Base-by-base conservation (phyloP, 2,797 vertebrate genomes). In the Lateolabrax maculatus region DNA sequence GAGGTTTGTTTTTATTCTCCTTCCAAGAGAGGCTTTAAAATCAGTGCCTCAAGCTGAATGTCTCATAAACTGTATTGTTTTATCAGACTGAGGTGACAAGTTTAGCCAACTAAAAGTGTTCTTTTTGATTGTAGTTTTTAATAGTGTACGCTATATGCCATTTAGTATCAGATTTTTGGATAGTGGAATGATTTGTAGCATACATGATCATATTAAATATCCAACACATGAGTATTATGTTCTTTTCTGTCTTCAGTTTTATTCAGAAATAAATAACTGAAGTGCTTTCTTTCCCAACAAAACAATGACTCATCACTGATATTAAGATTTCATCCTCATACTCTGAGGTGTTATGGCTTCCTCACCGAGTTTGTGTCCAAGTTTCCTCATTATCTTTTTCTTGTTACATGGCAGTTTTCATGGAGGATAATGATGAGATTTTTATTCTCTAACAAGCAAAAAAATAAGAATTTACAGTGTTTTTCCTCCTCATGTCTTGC, bases 1-100 rank as follows among this genome's bases (percentile, higher is more conserved):
- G 43, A 58, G 51, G 49, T 84, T 87, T 81, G 46, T 36, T 89
- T 91, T 77, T 81, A 68, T 87, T 87, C 85, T 78, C 67, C 74
- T 74, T 90, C 80, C 67, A 85, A 81, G 39, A 88, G 52, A 62
- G 43, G 5, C 67, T 77, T 89, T 84, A 74, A 90, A 90, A 63
- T 78, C 61, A 62, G 10, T 79, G 70, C 90, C 67, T 80, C 13
- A 21, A 76, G 77, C 76, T 71, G 67, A 56, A 37, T 85, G 74
- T 83, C 81, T 80, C 60, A 80, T 88, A 69, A 90, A 89, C 6
- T 15, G 3, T 34, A 48, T 72, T 73, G 41, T 78, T 84, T 1
- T 34, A 12, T 71, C 49, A 62, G 61, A 72, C 48, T 67, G 46
- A 55, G 71, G 75, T 77, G 64, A 74, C 69, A 63, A 56, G 37